phyloP scores from a whole-genome alignment of 2,113 vertebrate species.

The Siphamia tubifer region DNA sequence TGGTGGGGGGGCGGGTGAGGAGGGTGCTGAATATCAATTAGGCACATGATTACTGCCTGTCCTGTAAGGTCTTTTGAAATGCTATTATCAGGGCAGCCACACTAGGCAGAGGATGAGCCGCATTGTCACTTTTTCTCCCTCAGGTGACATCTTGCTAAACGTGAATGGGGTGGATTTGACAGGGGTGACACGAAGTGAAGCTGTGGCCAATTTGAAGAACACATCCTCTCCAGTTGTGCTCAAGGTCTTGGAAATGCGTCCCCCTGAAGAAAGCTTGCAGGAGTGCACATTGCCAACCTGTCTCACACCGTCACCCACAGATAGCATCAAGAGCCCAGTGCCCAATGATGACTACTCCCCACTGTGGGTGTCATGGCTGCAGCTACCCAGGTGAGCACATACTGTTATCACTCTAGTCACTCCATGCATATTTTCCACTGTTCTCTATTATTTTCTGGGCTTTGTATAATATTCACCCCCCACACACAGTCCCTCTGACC shows the following conservation, averaged over 20 bases:
- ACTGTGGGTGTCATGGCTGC: constrained; percentile 95
- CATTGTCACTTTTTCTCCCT: constrained; percentile 5
- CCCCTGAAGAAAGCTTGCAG: constrained; percentile 75
- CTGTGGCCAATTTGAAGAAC: constrained; percentile 91
- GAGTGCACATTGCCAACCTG: constrained; percentile 42
- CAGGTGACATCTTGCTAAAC: constrained; percentile 94
- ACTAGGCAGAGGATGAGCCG: constrained; percentile 24
- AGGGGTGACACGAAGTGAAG: constrained; percentile 90
- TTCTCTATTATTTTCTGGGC: background rate
- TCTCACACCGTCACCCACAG: constrained; percentile 68
- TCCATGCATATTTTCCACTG: background rate
- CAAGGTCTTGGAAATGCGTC: constrained; percentile 90
- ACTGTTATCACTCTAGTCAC: background rate
- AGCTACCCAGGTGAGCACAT: constrained; percentile 87
- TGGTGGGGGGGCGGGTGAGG: too few species aligned
- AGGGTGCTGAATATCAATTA: constrained; percentile 60
- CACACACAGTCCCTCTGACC: constrained; percentile 24
- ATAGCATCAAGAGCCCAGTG: constrained; percentile 66
- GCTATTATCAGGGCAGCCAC: constrained; percentile 16
- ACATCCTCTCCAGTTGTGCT: constrained; percentile 89
- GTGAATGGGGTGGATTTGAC: constrained; percentile 94
- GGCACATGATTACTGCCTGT: constrained; percentile 24
- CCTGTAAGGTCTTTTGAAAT: constrained; percentile 45
- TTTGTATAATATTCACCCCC: constrained; percentile 1
- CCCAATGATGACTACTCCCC: constrained; percentile 88